Percentiles rank a stretch among this genome's conserved stretches.
Conservation (phyloP, 1,140 invertebrate genomes). For the Lasaia peninsularis region DNA sequence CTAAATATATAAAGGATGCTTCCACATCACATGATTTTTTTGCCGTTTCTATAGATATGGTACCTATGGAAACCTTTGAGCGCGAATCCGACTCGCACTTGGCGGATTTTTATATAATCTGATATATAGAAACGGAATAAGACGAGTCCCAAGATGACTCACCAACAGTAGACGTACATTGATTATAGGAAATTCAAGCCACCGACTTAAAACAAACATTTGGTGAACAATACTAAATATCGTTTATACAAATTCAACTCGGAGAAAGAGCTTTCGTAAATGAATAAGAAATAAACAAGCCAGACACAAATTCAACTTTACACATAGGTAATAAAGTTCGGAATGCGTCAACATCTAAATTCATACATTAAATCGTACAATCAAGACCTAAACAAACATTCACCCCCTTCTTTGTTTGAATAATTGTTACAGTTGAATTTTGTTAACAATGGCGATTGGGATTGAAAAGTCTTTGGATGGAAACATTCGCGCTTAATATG, state of each 20-base stretch:
- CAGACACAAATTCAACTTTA: slow-evolving; percentile 14
- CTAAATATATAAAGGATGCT: no score
- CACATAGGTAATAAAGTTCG: slow-evolving; percentile 23
- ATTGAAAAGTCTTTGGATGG: slow-evolving; percentile 37
- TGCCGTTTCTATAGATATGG: no score
- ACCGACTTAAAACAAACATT: not conserved
- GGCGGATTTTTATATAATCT: no score
- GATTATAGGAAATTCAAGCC: not conserved
- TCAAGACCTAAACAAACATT: slow-evolving; percentile 55
- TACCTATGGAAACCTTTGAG: no score
- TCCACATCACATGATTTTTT: no score
- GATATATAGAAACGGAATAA: no score
- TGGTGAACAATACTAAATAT: not conserved
- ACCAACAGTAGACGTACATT: no score
- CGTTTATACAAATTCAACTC: not conserved
- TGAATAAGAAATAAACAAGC: not conserved
- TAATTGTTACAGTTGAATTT: slow-evolving; percentile 48
- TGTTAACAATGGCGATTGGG: slow-evolving; percentile 38
- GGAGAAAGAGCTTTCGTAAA: not conserved
- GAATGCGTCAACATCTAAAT: slow-evolving; percentile 27
- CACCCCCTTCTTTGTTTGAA: slow-evolving; percentile 45
- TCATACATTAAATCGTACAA: slow-evolving; percentile 43
- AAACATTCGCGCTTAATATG: not conserved
- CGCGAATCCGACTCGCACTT: no score
- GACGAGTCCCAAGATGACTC: no score